Percentiles rank a stretch among this genome's conserved stretches.
phyloP scores from a whole-genome alignment of 2,797 vertebrate genomes.

The Nyctibius grandis region DNA sequence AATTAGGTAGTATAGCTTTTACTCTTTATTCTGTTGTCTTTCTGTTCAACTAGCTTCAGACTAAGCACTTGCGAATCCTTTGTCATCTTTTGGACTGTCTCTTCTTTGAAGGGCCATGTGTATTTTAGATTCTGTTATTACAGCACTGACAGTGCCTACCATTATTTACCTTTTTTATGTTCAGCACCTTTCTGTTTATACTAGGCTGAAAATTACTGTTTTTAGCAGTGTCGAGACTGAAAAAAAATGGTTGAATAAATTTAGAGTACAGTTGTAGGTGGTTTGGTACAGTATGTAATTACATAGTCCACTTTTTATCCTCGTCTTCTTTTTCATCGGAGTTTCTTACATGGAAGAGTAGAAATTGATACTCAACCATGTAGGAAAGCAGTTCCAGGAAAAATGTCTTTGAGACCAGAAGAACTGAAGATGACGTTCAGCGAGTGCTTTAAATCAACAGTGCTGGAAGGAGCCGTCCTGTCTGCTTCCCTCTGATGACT shows the following conservation, averaged over 20 bases:
- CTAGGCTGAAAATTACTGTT: constrained; percentile 44
- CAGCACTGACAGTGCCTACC: background rate
- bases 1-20: background rate
- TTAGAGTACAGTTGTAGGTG: constrained; percentile 36
- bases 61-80: background rate
- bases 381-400: background rate
- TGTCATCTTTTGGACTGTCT: background rate
- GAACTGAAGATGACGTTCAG: background rate
- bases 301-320: constrained; percentile 14
- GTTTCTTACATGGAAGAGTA: background rate
- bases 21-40: background rate
- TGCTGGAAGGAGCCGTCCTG: background rate
- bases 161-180: constrained; percentile 26
- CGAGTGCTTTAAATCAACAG: background rate
- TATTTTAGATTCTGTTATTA: background rate
- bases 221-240: constrained; percentile 1
- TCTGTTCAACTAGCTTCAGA: background rate
- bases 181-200: constrained; percentile 35
- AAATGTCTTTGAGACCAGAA: background rate
- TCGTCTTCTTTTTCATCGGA: background rate
- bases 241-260: background rate
- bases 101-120: background rate
- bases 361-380: background rate
- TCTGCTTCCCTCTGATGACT: background rate
- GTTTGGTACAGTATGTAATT: constrained; percentile 31